These are phyloP conservation scores for Siniperca knerii DNA, from an alignment of 2,113 vertebrate species.

Conservation along the genomic window DNA sequence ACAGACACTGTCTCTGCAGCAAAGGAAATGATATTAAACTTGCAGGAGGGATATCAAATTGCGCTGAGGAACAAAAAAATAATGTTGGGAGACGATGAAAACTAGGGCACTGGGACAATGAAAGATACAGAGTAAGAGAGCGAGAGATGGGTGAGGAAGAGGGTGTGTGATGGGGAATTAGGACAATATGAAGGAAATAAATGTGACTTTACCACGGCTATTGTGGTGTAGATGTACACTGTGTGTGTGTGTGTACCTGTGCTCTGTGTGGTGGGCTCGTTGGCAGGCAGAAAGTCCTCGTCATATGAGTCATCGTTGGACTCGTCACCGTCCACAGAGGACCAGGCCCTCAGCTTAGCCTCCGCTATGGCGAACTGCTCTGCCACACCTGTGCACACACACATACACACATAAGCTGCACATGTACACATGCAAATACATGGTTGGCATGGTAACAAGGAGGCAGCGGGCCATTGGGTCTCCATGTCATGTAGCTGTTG, in stretches of 20 bases:
- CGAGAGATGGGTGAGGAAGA: constrained; percentile 23
- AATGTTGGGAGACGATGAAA: constrained; percentile 70
- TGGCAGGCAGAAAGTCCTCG: constrained; percentile 89
- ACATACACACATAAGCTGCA: constrained; percentile 30
- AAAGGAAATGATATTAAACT: constrained; percentile 83
- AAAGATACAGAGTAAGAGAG: constrained; percentile 19
- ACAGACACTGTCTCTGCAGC: constrained; percentile 58
- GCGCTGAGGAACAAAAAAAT: constrained; percentile 73
- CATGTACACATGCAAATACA: constrained; percentile 22
- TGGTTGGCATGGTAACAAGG: constrained; percentile 65
- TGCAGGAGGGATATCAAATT: constrained; percentile 85
- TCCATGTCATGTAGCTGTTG: constrained; percentile 27
- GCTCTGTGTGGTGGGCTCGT: constrained; percentile 89
- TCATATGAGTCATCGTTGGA: constrained; percentile 97
- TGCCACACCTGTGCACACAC: constrained; percentile 86
- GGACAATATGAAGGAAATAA: constrained; percentile 41
- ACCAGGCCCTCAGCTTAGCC: constrained; percentile 98
- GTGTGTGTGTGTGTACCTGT: constrained; percentile 78
- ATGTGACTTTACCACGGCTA: constrained; percentile 15
- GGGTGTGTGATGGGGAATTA: constrained; percentile 8
- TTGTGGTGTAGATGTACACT: not conserved
- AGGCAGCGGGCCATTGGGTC: constrained; percentile 4
- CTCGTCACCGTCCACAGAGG: constrained; percentile 95
- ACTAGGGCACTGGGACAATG: constrained; percentile 85
- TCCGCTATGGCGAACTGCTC: constrained; percentile 98